A percentile compares a stretch with the other conserved stretches of the same genome.
phyloP scores from a whole-genome alignment of 2,888 invertebrate species.

The Drosophila fulvimacula region DNA sequence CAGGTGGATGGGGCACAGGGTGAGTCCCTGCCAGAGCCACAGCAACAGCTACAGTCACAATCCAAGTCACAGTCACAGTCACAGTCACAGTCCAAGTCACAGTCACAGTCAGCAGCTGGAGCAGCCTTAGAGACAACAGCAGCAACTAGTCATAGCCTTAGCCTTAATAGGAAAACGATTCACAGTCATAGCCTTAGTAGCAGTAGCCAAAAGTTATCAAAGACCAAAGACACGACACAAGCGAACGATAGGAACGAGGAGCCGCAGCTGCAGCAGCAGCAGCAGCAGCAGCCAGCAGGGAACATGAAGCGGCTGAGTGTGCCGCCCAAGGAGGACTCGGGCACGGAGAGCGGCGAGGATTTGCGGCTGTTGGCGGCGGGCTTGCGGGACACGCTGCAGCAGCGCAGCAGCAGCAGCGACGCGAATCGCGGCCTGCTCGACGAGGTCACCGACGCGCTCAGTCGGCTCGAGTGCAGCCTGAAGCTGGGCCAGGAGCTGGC shows the following conservation, averaged over 20 bases:
- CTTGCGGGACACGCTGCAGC: conserved; percentile 86
- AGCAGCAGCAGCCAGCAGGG: too few relatives aligned
- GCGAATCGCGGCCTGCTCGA: conserved; percentile 87
- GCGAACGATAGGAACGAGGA: conserved; percentile 4
- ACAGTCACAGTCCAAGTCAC: background rate
- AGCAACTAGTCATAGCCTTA: conserved; percentile 58
- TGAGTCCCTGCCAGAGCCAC: conserved; percentile 88
- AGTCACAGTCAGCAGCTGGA: conserved; percentile 14
- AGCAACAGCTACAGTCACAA: background rate
- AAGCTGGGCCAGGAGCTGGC: conserved; percentile 86
- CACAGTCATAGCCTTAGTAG: conserved; percentile 40
- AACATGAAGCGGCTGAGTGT: conserved; percentile 76
- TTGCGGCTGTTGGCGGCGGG: conserved; percentile 86
- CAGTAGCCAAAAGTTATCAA: conserved; percentile 54
- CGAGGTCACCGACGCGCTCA: conserved; percentile 92
- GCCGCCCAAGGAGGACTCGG: conserved; percentile 87
- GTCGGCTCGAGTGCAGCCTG: conserved; percentile 90
- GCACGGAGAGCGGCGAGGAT: conserved; percentile 90
- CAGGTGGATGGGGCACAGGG: conserved; percentile 85
- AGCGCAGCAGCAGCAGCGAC: conserved; percentile 83
- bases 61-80: background rate
- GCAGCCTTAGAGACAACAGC: conserved; percentile 47
- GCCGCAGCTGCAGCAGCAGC: conserved; percentile 24
- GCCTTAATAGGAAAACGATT: conserved; percentile 39
- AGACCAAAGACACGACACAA: conserved; percentile 66